phyloP scores from a whole-genome alignment of 2,888 invertebrate genomes.

The Ligdia adustata region DNA sequence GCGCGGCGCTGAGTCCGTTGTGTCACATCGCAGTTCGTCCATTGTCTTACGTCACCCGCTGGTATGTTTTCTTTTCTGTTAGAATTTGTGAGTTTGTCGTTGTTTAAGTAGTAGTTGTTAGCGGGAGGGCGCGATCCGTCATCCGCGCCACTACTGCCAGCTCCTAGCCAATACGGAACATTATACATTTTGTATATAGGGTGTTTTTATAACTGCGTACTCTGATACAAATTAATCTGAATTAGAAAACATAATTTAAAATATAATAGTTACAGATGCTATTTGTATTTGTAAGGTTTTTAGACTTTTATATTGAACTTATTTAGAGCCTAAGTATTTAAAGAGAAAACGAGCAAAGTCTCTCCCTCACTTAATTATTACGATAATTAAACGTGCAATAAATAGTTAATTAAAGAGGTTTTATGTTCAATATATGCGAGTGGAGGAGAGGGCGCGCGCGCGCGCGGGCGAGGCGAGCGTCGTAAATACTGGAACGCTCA shows the following conservation, averaged over 20 bases:
- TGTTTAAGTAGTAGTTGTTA: constrained; percentile 56
- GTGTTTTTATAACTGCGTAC: not conserved
- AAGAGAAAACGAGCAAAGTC: no score
- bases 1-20: constrained; percentile 50
- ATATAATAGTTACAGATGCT: no score
- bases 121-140: constrained; percentile 36
- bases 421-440: not conserved
- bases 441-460: no score
- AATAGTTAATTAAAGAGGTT: constrained; percentile 1
- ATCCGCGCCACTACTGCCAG: constrained; percentile 42
- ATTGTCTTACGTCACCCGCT: constrained; percentile 64
- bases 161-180: no score
- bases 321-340: no score
- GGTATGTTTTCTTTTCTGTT: constrained; percentile 32
- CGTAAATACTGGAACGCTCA: constrained; percentile 2
- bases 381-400: not conserved
- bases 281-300: no score
- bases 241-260: no score
- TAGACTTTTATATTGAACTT: no score
- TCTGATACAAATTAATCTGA: no score
- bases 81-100: constrained; percentile 34
- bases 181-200: no score
- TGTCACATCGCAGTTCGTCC: constrained; percentile 28
- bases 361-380: not conserved
- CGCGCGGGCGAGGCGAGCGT: not conserved